Conservation (phyloP, 2,113 vertebrate species). For the Bubo blakistoni region DNA sequence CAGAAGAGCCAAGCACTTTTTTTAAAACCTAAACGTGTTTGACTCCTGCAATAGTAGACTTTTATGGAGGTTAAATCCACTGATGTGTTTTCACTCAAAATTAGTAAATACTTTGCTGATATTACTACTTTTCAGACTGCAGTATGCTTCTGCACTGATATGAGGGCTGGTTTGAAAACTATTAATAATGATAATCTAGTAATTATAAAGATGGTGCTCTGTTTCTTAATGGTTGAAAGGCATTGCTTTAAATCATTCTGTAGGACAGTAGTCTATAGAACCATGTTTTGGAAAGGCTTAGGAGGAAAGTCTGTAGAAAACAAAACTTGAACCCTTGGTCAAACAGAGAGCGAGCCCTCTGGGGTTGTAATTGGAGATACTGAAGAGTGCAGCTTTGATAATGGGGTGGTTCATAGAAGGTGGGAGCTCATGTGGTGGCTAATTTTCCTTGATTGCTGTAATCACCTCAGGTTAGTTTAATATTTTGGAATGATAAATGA, state of each 20-base stretch:
- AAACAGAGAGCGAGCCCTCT: neutral
- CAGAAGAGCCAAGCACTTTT: neutral
- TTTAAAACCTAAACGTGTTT: neutral
- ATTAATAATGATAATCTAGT: neutral
- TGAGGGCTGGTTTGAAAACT: neutral
- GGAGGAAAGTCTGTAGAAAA: neutral
- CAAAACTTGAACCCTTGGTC: neutral
- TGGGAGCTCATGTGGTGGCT: neutral
- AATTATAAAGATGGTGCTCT: neutral
- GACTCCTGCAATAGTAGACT: neutral
- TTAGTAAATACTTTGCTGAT: neutral
- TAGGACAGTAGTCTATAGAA: neutral
- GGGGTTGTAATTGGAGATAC: neutral
- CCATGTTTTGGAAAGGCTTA: neutral
- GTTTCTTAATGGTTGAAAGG: neutral
- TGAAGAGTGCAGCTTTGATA: neutral
- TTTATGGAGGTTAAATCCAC: neutral
- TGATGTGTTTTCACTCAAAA: neutral
- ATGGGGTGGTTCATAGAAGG: neutral
- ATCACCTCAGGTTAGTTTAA: neutral
- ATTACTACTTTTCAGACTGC: neutral
- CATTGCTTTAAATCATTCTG: neutral
- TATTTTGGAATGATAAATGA: neutral
- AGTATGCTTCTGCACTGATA: neutral
- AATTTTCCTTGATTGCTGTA: neutral